A percentile compares a stretch with the other conserved stretches of the same genome.
Conservation (phyloP, 2,113 vertebrate species). For the Cyphomyrus plagiostoma region DNA sequence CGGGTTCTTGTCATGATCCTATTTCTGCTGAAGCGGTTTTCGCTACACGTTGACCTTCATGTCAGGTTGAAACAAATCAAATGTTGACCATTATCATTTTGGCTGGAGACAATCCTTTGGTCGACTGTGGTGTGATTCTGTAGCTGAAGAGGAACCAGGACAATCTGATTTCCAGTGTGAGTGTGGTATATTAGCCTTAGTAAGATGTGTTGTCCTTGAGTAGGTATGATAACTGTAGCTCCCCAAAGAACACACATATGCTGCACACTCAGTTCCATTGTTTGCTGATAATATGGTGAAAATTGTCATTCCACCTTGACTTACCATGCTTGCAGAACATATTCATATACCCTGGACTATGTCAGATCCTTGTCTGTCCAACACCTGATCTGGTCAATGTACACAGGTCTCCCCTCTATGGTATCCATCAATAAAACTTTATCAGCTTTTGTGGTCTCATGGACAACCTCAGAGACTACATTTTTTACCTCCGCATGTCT, state of each 20-base stretch:
- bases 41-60: neutral
- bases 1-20: neutral
- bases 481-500: too few species aligned
- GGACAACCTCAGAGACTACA: neutral
- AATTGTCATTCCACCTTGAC: neutral
- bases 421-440: slow-evolving; percentile 25
- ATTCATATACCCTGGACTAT: neutral
- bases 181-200: neutral
- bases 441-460: neutral
- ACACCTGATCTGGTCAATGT: slow-evolving; percentile 1
- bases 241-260: neutral
- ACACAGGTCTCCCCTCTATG: neutral
- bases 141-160: neutral
- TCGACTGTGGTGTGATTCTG: neutral
- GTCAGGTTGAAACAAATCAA: neutral
- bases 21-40: neutral
- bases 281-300: neutral
- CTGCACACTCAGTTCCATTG: neutral
- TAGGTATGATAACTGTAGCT: neutral
- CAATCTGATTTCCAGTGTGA: neutral
- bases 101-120: neutral
- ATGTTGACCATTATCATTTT: neutral
- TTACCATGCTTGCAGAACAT: slow-evolving; percentile 14
- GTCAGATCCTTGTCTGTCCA: slow-evolving; percentile 22
- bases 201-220: neutral